Percentiles rank a stretch among this genome's conserved stretches.
Conservation (phyloP, 2,888 invertebrate genomes). For the Andrena camellia region DNA sequence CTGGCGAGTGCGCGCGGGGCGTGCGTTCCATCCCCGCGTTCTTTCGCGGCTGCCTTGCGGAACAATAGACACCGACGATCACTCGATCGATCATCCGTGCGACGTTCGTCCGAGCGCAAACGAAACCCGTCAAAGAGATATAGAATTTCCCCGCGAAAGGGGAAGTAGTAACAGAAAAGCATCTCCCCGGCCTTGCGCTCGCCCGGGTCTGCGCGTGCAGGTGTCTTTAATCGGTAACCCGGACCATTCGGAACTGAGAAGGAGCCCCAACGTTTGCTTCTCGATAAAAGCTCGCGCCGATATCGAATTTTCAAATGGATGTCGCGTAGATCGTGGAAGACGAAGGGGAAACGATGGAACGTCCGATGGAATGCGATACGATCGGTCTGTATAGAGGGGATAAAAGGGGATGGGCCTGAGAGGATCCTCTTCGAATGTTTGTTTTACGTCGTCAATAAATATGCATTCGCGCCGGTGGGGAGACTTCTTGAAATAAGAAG, state of each 20-base stretch:
- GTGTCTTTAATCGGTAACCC: not conserved
- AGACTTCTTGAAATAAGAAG: conserved; percentile 36
- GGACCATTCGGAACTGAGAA: not conserved
- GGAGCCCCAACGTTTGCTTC: not conserved
- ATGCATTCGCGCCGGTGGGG: conserved; percentile 50
- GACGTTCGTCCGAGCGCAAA: conserved; percentile 8
- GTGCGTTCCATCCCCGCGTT: conserved; percentile 46
- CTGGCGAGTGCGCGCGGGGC: conserved; percentile 40
- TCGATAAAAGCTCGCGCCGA: not conserved
- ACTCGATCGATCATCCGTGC: conserved; percentile 50
- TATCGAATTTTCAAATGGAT: not conserved
- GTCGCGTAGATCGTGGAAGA: not conserved
- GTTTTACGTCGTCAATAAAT: conserved; percentile 56
- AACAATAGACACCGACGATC: conserved; percentile 33
- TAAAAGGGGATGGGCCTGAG: conserved; percentile 20
- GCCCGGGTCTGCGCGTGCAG: not conserved
- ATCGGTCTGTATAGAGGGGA: conserved; percentile 14
- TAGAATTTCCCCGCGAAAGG: not conserved
- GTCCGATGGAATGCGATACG: conserved; percentile 42
- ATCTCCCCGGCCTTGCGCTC: not conserved
- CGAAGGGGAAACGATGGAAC: conserved; percentile 3
- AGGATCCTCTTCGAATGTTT: conserved; percentile 33
- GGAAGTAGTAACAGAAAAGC: not conserved
- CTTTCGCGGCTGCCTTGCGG: conserved; percentile 29
- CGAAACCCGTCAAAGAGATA: not conserved